Conservation (phyloP, 1,140 invertebrate species). For the Scaptomyza montana region DNA sequence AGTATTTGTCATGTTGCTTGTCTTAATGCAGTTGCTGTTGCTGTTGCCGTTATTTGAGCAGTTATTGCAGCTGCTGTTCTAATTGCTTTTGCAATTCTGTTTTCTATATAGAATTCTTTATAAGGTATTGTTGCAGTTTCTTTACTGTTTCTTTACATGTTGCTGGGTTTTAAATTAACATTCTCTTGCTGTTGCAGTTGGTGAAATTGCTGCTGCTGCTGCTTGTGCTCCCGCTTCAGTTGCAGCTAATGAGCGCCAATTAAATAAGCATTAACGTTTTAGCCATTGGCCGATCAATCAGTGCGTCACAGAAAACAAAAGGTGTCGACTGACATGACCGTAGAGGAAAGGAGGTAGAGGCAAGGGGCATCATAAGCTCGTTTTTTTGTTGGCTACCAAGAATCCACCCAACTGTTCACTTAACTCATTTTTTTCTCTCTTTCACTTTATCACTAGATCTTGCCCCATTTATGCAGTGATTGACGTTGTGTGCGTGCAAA, state of each 20-base stretch:
- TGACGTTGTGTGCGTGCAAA: slow-evolving; percentile 51
- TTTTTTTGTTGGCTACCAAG: too few species aligned
- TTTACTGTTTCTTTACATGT: background rate
- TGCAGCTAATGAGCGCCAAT: slow-evolving; percentile 67
- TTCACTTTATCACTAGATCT: background rate
- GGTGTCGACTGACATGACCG: background rate
- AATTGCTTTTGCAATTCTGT: background rate
- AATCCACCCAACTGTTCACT: background rate
- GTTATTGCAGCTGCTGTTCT: background rate
- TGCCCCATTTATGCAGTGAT: slow-evolving; percentile 30
- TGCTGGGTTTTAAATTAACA: background rate
- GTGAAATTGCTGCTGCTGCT: slow-evolving; percentile 5
- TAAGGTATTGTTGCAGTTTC: too few species aligned
- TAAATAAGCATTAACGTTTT: slow-evolving; percentile 68
- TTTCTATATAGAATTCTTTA: too few species aligned
- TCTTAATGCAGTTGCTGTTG: background rate
- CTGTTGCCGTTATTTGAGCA: background rate
- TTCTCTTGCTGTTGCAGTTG: background rate
- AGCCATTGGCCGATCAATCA: slow-evolving; percentile 62
- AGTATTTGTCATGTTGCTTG: too few species aligned
- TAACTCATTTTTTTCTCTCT: slow-evolving; percentile 1
- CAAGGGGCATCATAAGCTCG: background rate
- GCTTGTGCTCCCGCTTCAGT: background rate
- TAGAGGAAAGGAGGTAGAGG: background rate
- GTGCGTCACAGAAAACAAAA: slow-evolving; percentile 32